Evolutionary conservation across 2,888 invertebrate genomes (phyloP).

Genomic region (Nymphalis urticae): DNA sequence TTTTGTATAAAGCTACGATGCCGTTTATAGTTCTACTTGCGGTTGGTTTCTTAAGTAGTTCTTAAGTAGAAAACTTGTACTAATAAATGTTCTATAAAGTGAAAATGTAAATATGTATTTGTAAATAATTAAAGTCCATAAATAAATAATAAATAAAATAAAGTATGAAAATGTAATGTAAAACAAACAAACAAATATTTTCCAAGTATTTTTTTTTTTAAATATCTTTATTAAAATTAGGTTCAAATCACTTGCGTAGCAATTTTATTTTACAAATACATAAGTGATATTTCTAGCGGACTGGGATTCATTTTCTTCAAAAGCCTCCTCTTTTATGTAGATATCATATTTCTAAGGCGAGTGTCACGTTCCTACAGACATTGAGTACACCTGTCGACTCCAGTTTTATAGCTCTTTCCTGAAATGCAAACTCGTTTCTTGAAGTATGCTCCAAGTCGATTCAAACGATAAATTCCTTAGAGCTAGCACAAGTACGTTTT

Average conservation of each 20-base stretch:
- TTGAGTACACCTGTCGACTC: conserved; percentile 42
- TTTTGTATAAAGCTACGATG: conserved; percentile 31
- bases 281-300: conserved; percentile 23
- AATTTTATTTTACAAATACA: conserved; percentile 25
- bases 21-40: conserved; percentile 31
- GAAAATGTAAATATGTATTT: background rate
- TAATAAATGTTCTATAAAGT: background rate
- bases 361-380: conserved; percentile 38
- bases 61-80: background rate
- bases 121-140: too few species aligned
- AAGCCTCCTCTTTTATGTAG: conserved; percentile 34
- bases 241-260: background rate
- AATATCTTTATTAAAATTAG: background rate
- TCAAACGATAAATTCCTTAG: conserved; percentile 37
- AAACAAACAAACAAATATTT: too few species aligned
- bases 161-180: too few species aligned
- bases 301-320: conserved; percentile 31
- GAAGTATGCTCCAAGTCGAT: conserved; percentile 38
- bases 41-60: conserved; percentile 5
- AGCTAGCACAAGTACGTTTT: conserved; percentile 20
- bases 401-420: conserved; percentile 42
- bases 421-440: conserved; percentile 37
- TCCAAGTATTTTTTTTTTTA: too few species aligned
- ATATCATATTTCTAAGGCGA: conserved; percentile 39
- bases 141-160: too few species aligned